Evolutionary conservation across 2,113 vertebrate species (phyloP).

Genomic region (Tylochromis polylepis): DNA sequence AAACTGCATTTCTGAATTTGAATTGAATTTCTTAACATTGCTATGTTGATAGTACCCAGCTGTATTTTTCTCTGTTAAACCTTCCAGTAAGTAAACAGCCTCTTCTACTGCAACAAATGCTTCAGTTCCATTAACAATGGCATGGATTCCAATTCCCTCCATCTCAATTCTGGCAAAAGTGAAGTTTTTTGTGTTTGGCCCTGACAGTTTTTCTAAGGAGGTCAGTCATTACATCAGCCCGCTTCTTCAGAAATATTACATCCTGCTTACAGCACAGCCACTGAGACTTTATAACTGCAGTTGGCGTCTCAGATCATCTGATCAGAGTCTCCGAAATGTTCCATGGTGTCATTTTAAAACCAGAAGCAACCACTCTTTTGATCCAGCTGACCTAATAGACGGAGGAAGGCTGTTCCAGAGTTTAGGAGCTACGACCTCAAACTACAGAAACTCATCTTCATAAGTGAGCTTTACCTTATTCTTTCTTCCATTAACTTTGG

Average conservation of each 20-base stretch:
- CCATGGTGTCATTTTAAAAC: neutral
- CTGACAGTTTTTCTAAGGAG: neutral
- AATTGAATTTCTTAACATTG: neutral
- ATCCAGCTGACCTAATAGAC: neutral
- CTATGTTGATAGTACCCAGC: neutral
- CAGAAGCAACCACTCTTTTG: neutral
- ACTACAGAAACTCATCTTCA: neutral
- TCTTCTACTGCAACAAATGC: neutral
- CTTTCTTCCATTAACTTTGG: neutral
- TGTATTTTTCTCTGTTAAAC: neutral
- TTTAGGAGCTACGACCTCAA: neutral
- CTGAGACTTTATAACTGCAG: neutral
- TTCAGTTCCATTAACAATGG: neutral
- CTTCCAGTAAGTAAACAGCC: neutral
- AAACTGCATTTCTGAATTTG: neutral
- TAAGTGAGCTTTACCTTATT: neutral
- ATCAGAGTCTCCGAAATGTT: neutral
- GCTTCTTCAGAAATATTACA: neutral
- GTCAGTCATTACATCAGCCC: neutral
- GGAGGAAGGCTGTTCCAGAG: neutral
- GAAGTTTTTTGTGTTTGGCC: neutral
- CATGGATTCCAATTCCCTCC: neutral
- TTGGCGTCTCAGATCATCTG: neutral
- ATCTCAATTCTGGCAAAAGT: neutral
- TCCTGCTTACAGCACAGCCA: neutral